phyloP scores from a whole-genome alignment of 2,888 invertebrate species.

The Hoplodrina blanda region DNA sequence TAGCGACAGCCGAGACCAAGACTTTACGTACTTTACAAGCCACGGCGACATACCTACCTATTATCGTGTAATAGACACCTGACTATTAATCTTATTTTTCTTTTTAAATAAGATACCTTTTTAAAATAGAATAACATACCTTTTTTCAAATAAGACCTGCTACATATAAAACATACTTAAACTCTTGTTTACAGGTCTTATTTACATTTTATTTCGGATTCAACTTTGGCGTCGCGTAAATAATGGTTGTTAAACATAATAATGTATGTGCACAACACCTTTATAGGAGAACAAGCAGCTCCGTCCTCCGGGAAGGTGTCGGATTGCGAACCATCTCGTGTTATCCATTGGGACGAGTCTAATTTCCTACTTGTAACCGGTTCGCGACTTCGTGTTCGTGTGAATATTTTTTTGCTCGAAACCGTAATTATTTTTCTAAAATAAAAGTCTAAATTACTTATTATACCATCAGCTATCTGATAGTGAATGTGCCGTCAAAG shows the following conservation, averaged over 20 bases:
- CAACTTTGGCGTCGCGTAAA: constrained; percentile 21
- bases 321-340: constrained; percentile 28
- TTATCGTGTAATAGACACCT: not conserved
- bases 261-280: constrained; percentile 34
- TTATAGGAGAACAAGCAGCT: constrained; percentile 18
- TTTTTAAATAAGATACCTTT: no score
- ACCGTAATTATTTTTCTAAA: no score
- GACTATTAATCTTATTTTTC: not conserved
- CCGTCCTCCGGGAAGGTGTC: constrained; percentile 21
- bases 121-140: no score
- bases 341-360: constrained; percentile 21
- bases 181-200: constrained; percentile 10
- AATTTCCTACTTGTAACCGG: not conserved
- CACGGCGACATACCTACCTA: no score
- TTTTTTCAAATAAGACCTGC: no score
- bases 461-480: no score
- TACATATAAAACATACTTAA: not conserved
- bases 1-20: no score
- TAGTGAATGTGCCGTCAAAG: no score
- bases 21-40: no score
- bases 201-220: constrained; percentile 18
- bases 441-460: no score
- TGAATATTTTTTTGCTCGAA: no score
- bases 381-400: no score
- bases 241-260: constrained; percentile 36